Conservation (phyloP, 1,140 invertebrate genomes). For the Yoshiicerus persimilis region DNA sequence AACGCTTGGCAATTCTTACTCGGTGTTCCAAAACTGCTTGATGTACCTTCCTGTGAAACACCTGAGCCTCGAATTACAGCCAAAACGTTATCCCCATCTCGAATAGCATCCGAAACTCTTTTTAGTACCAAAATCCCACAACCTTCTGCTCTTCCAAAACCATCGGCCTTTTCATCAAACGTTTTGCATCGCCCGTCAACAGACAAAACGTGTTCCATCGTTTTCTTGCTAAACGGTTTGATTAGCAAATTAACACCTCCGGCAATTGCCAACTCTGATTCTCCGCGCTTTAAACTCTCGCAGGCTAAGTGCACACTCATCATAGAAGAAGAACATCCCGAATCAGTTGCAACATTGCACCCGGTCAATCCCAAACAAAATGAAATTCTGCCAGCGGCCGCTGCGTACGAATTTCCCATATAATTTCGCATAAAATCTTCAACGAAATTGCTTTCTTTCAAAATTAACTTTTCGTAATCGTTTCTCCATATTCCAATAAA, state of each 20-base stretch:
- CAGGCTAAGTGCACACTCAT: not conserved
- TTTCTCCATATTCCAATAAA: not conserved
- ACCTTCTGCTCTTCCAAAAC: not conserved
- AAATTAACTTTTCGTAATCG: not conserved
- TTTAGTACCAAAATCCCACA: not conserved
- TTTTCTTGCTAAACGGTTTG: not conserved
- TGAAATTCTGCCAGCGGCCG: not conserved
- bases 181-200: not conserved
- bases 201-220: not conserved
- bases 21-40: no score
- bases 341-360: not conserved
- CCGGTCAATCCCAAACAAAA: not conserved
- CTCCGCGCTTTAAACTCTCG: not conserved
- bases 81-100: not conserved
- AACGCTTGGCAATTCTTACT: constrained; percentile 53
- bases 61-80: no score
- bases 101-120: not conserved
- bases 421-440: no score
- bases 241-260: constrained; percentile 10
- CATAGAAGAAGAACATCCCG: not conserved
- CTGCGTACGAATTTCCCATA: not conserved
- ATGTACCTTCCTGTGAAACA: no score
- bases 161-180: not conserved
- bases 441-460: no score
- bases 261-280: not conserved